Percentiles rank a stretch among this genome's conserved stretches.
phyloP scores from a whole-genome alignment of 2,888 invertebrate species.

The Embidobia sp. region DNA sequence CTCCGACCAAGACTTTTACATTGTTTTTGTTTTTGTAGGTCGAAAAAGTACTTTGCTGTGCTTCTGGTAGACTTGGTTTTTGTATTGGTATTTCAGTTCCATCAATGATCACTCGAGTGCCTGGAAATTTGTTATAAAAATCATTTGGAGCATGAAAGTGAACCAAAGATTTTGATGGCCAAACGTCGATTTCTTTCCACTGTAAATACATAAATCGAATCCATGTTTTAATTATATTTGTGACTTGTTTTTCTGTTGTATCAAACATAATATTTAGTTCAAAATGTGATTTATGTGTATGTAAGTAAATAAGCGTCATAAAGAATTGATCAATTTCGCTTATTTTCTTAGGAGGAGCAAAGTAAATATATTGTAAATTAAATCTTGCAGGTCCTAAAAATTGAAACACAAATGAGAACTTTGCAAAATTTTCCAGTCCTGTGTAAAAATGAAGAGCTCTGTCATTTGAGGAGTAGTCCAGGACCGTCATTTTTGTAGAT shows the following conservation, averaged over 20 bases:
- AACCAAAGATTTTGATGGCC: conserved; percentile 40
- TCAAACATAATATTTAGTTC: conserved; percentile 13
- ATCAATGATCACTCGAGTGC: conserved; percentile 52
- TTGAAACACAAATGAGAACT: conserved; percentile 9
- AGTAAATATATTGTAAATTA: conserved; percentile 9
- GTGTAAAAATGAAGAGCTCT: conserved; percentile 5
- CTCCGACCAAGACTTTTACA: conserved; percentile 62
- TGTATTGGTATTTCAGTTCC: conserved; percentile 46
- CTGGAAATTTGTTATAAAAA: conserved; percentile 47
- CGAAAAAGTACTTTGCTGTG: conserved; percentile 66
- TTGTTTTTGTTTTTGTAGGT: conserved; percentile 68
- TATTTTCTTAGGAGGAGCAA: neutral
- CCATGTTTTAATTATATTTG: conserved; percentile 49
- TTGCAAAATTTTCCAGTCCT: conserved; percentile 5
- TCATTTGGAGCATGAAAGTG: conserved; percentile 40
- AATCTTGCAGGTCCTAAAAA: conserved; percentile 5
- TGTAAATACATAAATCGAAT: conserved; percentile 52
- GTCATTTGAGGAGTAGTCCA: too few species aligned
- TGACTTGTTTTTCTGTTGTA: conserved; percentile 1
- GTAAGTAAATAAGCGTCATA: conserved; percentile 13
- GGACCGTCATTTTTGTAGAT: too few species aligned
- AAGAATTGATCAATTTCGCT: conserved; percentile 5
- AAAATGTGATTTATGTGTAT: conserved; percentile 9
- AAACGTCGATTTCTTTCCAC: conserved; percentile 34
- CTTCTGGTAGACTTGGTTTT: conserved; percentile 22